phyloP scores from a whole-genome alignment of 53 echinoderm and acorn worm genomes.

The Temnopleurus reevesii region DNA sequence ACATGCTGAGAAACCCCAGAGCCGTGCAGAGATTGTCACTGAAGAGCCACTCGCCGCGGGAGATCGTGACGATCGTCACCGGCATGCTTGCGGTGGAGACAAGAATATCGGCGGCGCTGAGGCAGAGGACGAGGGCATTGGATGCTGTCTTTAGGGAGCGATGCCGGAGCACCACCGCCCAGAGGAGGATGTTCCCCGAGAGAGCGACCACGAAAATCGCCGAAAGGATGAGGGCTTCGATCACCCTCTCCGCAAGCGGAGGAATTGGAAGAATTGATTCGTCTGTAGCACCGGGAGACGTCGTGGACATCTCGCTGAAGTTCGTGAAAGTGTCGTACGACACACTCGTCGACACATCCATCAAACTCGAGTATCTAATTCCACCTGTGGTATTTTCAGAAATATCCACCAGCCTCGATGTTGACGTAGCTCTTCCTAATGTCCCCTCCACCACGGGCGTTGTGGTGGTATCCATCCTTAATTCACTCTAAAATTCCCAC shows the following conservation, averaged over 20 bases:
- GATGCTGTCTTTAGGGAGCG: slow-evolving; percentile 73
- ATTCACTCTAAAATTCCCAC: too few relatives aligned
- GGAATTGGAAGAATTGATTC: not conserved
- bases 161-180: slow-evolving; percentile 77
- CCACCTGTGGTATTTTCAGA: not conserved
- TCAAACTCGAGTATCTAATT: not conserved
- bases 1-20: slow-evolving; percentile 88
- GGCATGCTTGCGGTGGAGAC: slow-evolving; percentile 89
- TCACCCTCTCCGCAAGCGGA: slow-evolving; percentile 65
- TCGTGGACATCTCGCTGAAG: not conserved
- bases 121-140: slow-evolving; percentile 93
- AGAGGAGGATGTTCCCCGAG: slow-evolving; percentile 82
- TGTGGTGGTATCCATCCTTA: not conserved
- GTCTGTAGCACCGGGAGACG: not conserved
- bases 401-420: not conserved
- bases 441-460: not conserved
- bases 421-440: not conserved
- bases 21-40: slow-evolving; percentile 57
- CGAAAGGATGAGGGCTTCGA: slow-evolving; percentile 70
- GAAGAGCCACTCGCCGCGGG: slow-evolving; percentile 63
- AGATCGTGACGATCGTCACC: slow-evolving; percentile 73
- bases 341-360: not conserved
- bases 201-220: slow-evolving; percentile 76
- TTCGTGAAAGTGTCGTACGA: not conserved
- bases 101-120: slow-evolving; percentile 87